phyloP scores from a whole-genome alignment of 2,113 vertebrate species.

The Cavia porcellus region DNA sequence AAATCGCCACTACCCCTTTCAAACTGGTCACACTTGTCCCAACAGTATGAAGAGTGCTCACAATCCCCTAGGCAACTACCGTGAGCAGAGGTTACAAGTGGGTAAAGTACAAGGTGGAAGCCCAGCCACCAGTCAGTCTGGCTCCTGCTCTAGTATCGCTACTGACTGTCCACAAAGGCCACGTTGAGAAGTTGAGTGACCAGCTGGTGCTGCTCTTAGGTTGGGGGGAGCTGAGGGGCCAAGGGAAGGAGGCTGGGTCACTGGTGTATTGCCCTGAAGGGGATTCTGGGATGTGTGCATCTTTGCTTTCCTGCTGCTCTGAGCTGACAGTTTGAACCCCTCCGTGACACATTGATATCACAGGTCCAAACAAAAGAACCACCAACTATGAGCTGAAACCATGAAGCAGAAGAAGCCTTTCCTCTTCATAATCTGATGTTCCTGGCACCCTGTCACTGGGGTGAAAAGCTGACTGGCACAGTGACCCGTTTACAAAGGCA shows the following conservation, averaged over 20 bases:
- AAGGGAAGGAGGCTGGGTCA: not conserved
- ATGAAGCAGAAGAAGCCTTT: not conserved
- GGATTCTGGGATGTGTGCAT: not conserved
- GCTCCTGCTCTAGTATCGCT: not conserved
- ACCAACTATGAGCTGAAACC: not conserved
- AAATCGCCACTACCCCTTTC: not conserved
- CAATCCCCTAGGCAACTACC: accelerated
- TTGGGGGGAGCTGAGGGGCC: not conserved
- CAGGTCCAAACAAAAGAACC: not conserved
- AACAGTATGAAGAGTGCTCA: no score
- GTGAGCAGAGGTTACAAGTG: accelerated
- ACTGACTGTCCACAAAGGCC: not conserved
- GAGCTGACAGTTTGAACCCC: not conserved
- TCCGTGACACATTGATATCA: no score
- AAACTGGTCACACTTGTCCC: not conserved
- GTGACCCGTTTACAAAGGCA: not conserved
- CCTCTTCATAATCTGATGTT: not conserved
- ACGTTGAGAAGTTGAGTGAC: not conserved
- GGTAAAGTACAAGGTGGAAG: accelerated
- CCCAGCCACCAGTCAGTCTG: accelerated
- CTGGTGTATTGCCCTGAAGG: not conserved
- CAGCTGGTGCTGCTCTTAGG: not conserved
- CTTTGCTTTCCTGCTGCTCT: not conserved
- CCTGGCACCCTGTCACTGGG: no score
- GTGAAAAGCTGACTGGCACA: not conserved